Conservation (phyloP, 2,797 vertebrate genomes). For the Falco columbarius region DNA sequence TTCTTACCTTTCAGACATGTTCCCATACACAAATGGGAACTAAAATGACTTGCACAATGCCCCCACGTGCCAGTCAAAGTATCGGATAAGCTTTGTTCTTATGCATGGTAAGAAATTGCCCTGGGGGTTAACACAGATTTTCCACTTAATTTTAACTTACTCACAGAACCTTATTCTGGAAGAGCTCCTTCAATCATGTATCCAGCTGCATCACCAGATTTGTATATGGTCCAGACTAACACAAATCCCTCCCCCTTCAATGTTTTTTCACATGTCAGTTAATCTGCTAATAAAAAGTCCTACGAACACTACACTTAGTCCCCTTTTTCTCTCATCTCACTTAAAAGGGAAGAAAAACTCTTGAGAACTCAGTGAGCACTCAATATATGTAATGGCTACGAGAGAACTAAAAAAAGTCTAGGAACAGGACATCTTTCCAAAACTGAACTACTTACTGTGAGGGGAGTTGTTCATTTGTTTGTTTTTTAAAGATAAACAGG, state of each 20-base stretch:
- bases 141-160: background rate
- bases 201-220: background rate
- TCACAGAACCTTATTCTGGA: background rate
- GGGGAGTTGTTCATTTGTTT: conserved; percentile 51
- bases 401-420: background rate
- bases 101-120: background rate
- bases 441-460: conserved; percentile 36
- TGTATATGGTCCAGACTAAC: background rate
- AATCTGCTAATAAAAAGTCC: conserved; percentile 17
- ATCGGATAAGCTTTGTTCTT: background rate
- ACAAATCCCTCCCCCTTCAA: background rate
- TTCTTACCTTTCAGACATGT: background rate
- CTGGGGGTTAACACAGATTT: conserved; percentile 18
- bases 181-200: background rate
- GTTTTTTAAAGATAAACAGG: conserved; percentile 62
- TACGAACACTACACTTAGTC: background rate
- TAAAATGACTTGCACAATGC: background rate
- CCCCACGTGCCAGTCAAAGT: background rate
- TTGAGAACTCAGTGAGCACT: background rate
- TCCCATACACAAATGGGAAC: background rate
- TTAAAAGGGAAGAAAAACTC: conserved; percentile 34
- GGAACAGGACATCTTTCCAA: conserved; percentile 2
- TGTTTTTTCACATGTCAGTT: conserved; percentile 8
- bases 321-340: conserved; percentile 28
- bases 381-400: background rate